These are phyloP conservation scores for Echinarachnius parma DNA, from an alignment of 53 echinoderm and acorn worm genomes.

Conservation along the genomic window DNA sequence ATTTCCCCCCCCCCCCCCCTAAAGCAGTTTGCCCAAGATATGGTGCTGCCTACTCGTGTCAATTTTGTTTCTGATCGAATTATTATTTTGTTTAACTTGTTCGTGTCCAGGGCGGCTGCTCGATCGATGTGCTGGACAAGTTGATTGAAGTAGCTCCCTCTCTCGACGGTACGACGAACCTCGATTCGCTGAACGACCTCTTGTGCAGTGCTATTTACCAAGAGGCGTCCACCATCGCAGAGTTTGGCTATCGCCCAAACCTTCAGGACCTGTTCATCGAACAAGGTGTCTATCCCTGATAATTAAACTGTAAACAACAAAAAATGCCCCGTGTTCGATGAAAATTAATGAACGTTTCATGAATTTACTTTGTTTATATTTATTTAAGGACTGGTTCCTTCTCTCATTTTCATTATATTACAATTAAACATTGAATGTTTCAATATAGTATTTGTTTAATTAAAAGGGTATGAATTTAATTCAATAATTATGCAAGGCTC, in stretches of 20 bases:
- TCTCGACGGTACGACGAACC: not conserved
- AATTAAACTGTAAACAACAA: not conserved
- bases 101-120: not conserved
- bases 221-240: not conserved
- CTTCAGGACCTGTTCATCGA: not conserved
- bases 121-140: not conserved
- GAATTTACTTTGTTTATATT: not conserved
- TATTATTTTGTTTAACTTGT: not conserved
- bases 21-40: too few relatives aligned
- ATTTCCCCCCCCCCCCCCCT: too few relatives aligned
- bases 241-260: not conserved
- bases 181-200: not conserved
- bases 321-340: not conserved
- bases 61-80: too few relatives aligned
- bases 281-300: not conserved
- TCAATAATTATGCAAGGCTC: too few relatives aligned
- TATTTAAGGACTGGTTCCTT: too few relatives aligned
- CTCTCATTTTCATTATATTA: too few relatives aligned
- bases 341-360: not conserved
- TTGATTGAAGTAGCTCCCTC: not conserved
- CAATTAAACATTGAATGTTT: not conserved
- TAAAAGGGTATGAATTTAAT: too few relatives aligned
- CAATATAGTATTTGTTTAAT: too few relatives aligned
- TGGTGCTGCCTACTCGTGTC: too few relatives aligned
- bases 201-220: not conserved